Evolutionary conservation across 2,113 vertebrate genomes (phyloP), one percentile per base, ranked within the genome.

Genomic region (Epinephelus cyanopodus): DNA sequence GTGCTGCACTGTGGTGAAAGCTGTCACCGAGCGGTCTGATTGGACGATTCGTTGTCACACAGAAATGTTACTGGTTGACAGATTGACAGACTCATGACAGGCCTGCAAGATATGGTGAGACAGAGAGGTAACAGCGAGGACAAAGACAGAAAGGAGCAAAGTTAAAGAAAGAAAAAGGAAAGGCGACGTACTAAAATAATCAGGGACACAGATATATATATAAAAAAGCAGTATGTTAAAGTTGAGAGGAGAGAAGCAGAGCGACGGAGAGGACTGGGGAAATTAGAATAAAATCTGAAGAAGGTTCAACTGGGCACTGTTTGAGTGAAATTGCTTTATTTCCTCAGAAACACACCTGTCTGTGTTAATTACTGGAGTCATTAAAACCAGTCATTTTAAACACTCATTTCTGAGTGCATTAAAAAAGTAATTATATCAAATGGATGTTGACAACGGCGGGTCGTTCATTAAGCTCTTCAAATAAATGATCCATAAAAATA

Each of bases 361-460:
- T 83, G 25, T 66, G 54, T 85, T 89, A 83, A 87, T 87, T 85
- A 85, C 70, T 73, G 65, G 5, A 77, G 58, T 79, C 56, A 23
- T 87, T 78, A 65, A 79, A 84, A 87, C n/a, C 25, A 18, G 45
- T 42, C 70, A 74, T 82, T 67, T 60, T 54, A 84, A 89, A 68
- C 39, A 42, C 17, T 76, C 8, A 83, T 85, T 79, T 81, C 29
- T 79, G 73, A 89, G 74, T 42, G 68, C 70, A 79, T 57, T 86
- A 52, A 81, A 76, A 63, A 79, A 74, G 66, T 72, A 86, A 90
- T 90, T 86, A 88, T 23, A 65, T 78, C 60, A 88, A 86, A 88
- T 90, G 79, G 64, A 91, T 88, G 88, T 81, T 85, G 82, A 83
- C 86, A 66, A 81, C 70, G 6, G 39, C 21, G 47, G 57, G 50